Base-by-base conservation (phyloP, 2,888 invertebrate species). In the Pseudanteris insignis region DNA sequence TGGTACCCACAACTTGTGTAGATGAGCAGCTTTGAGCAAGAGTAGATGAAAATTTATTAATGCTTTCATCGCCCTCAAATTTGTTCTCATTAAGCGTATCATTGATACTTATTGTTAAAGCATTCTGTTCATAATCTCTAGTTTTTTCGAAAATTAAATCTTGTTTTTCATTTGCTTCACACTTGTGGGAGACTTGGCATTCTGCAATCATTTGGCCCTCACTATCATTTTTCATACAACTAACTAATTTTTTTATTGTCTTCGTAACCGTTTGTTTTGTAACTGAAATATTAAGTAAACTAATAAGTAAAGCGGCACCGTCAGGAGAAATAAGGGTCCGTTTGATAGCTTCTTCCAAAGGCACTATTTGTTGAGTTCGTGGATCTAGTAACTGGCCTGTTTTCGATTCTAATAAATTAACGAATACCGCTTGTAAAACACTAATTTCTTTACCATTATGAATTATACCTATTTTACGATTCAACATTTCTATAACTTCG, bases 251-350 rank as follows among this genome's bases (percentile, higher is more conserved):
- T 76, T 90, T 90, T 24, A 94, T 88, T 37, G 92, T 88, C 78
- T 90, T 91, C 2, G 92, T 92, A 18, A 93, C 90, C 4, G 92
- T 92, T 76, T 92, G 91, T 10, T 92, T 89, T 1, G 94, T 94
- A 26, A 95, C 86, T 6, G 92, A 91, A 43, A 96, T 91, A 76
- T 92, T 92, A 44, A 95, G 81, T 44, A 96, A 83, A 70, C 92
- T 92, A 5, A 48, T 36, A 2, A 61, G 43, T 74, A 92, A 84
- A 53, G 92, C 88, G 34, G 94, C 94, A 53, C 95, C 95, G 80
- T 92, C 91, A 0, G 91, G 88, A 7, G 92, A 90, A 24, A 96
- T 90, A 70, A 93, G 84, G 72, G 91, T 90, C 51, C 89, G 86
- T 78, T 91, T 89, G 58, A 96, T 90, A 18, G 95, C 95, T 75